Evolutionary conservation across 2,888 invertebrate species (phyloP), one percentile per base, ranked within the genome.

Genomic region (Molorchus minor): DNA sequence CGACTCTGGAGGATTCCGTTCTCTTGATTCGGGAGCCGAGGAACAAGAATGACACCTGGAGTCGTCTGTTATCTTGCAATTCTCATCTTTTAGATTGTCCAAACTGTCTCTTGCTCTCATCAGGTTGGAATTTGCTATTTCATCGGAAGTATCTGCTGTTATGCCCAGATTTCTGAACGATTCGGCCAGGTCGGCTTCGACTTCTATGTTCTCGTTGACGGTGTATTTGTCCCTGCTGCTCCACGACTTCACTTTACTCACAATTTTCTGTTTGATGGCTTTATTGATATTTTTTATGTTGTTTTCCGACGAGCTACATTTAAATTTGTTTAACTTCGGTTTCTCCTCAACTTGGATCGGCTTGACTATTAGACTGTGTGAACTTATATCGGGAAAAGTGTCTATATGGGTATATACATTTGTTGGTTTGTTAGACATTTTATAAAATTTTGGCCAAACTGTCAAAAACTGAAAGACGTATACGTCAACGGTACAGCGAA

Each of bases 31-130:
- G 3, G 59, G 46, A 20, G 59, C 25, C 5, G 57, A 56, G 1
- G 61, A 38, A 25, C 58, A 58, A 7, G 58, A 61, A n/a, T 58
- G 49, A 2, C 49, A 58, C 16, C 38, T 52, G 43, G 43, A 46
- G 13, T 62, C 57, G 12, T 62, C 61, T 19, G 44, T 65, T 7
- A 58, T 59, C 46, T 56, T 62, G 36, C 57, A 71, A 61, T 73
- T 68, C 40, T 76, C 72, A 41, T 63, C 69, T 56, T 71, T 73
- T n/a, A 77, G 55, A 61, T 71, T 74, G 57, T 77, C 78, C 49
- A 78, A 66, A 61, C 78, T 79, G 53, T 76, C 77, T 41, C 70
- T 73, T 12, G 77, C 76, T 57, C 70, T 69, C n/a, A 74, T 56
- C 33, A 73, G 53, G 43, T 69, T 70, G 0, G 64, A 63, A 54